Evolutionary conservation across 2,888 invertebrate species (phyloP), one percentile per base, ranked within the genome.

Genomic region (Xestia xanthographa): DNA sequence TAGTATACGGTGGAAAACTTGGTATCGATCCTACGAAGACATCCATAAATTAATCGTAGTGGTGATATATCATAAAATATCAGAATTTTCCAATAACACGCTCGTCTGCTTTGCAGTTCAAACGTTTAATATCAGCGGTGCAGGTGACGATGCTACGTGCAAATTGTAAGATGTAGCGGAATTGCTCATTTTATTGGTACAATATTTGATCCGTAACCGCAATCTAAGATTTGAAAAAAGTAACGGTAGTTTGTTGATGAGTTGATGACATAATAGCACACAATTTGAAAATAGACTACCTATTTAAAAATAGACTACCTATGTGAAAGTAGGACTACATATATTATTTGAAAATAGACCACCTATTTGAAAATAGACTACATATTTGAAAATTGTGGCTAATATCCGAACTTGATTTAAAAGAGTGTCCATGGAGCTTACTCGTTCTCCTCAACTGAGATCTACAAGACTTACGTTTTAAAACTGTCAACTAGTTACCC

Each of bases 81-180:
- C 76, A 86, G 81, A 83, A 87, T 89, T 88, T 87, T 91, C 87
- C 89, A 91, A 91, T 91, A 90, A 81, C 77, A 86, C 67, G 82
- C 81, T 84, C 82, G 80, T 85, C 85, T 86, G 84, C 85, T 84
- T 82, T 83, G 87, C 84, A 89, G 86, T 87, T 87, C 80, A 87
- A 89, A 89, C 88, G 82, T 92, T 93, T 92, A 92, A 92, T 92
- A 92, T 91, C 88, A 77, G 77, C 56, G 87, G 73, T 89, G 89
- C 92, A 92, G 91, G 90, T 91, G 92, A 84, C 84, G 77, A 68
- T 72, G 72, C 0, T 53, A 67, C 60, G 45, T 63, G 50, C 71
- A 86, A 85, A 73, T 81, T 48, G 75, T 26, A 75, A 80, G 77
- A 74, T 48, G 17, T 34, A 82, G 79, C 83, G 84, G 34, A 6